These are phyloP conservation scores for Euplexia lucipara DNA, from an alignment of 2,888 invertebrate genomes.

Conservation along the genomic window DNA sequence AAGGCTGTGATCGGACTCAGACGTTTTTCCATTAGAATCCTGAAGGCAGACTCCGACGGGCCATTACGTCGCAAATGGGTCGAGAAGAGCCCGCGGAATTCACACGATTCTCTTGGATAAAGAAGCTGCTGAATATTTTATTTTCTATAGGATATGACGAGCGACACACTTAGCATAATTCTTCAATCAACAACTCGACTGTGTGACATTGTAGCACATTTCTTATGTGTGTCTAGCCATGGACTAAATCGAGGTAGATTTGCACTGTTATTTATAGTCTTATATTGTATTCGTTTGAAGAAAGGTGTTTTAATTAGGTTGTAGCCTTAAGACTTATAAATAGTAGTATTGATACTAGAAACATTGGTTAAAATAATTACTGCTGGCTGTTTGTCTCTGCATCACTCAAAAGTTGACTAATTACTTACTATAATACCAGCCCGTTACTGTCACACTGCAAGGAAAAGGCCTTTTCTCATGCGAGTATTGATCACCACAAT, in stretches of 20 bases:
- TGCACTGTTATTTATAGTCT: constrained; percentile 50
- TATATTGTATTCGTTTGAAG: constrained; percentile 33
- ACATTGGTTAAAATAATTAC: too few relatives aligned
- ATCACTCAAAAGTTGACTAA: too few relatives aligned
- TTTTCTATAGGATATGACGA: constrained; percentile 68
- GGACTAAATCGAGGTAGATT: constrained; percentile 74
- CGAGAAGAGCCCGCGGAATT: constrained; percentile 73
- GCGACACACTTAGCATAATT: constrained; percentile 76
- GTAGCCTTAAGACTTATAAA: constrained; percentile 1
- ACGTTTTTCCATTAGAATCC: constrained; percentile 80
- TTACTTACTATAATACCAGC: too few relatives aligned
- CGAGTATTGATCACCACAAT: too few relatives aligned
- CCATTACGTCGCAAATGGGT: constrained; percentile 82
- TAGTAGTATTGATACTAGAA: neutral
- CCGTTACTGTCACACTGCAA: too few relatives aligned
- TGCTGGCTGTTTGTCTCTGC: too few relatives aligned
- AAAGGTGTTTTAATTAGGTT: constrained; percentile 33
- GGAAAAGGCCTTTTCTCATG: too few relatives aligned
- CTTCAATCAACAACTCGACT: constrained; percentile 73
- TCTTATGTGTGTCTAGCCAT: constrained; percentile 73
- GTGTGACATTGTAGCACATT: constrained; percentile 76
- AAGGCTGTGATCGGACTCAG: constrained; percentile 74
- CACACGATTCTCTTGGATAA: constrained; percentile 73
- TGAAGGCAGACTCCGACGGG: constrained; percentile 73
- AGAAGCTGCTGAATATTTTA: constrained; percentile 61